Evolutionary conservation across 1,140 invertebrate species (phyloP).

Genomic region (Eupeodes corollae): DNA sequence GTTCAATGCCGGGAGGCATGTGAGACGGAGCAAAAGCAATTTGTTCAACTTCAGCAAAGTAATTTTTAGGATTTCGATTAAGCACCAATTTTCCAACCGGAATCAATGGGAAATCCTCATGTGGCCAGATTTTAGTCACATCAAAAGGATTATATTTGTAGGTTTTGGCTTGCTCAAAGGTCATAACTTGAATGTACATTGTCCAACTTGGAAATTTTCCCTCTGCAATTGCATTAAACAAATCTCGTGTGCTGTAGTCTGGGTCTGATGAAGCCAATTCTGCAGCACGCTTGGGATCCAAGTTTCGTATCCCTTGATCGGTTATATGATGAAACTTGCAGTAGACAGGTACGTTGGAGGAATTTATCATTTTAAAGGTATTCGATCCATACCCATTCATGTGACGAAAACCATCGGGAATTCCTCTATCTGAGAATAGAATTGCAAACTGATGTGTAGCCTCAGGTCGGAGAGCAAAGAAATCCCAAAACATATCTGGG

Average conservation of each 20-base stretch:
- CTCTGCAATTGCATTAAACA: slow-evolving; percentile 79
- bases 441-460: slow-evolving; percentile 78
- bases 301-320: slow-evolving; percentile 80
- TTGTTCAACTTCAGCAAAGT: slow-evolving; percentile 93
- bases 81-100: slow-evolving; percentile 84
- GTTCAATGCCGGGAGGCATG: slow-evolving; percentile 81
- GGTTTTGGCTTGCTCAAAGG: slow-evolving; percentile 55
- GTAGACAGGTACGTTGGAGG: slow-evolving; percentile 62
- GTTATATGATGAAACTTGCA: slow-evolving; percentile 93
- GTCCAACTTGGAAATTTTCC: slow-evolving; percentile 76
- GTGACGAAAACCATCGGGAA: slow-evolving; percentile 81
- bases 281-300: slow-evolving; percentile 59
- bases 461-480: slow-evolving; percentile 79
- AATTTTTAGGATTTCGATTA: slow-evolving; percentile 82
- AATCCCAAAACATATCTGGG: slow-evolving; percentile 93
- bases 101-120: slow-evolving; percentile 80
- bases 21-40: slow-evolving; percentile 86
- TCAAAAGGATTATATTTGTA: slow-evolving; percentile 82
- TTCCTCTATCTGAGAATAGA: slow-evolving; percentile 83
- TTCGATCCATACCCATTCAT: slow-evolving; percentile 97
- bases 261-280: slow-evolving; percentile 66
- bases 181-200: slow-evolving; percentile 69
- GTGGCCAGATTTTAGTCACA: slow-evolving; percentile 88
- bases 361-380: slow-evolving; percentile 87
- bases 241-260: slow-evolving; percentile 77